A percentile compares a stretch with the other conserved stretches of the same genome.
These are phyloP conservation scores for Bergia sp. DNA, from an alignment of 92 coral and sea anemone genomes.

Conservation along the genomic window DNA sequence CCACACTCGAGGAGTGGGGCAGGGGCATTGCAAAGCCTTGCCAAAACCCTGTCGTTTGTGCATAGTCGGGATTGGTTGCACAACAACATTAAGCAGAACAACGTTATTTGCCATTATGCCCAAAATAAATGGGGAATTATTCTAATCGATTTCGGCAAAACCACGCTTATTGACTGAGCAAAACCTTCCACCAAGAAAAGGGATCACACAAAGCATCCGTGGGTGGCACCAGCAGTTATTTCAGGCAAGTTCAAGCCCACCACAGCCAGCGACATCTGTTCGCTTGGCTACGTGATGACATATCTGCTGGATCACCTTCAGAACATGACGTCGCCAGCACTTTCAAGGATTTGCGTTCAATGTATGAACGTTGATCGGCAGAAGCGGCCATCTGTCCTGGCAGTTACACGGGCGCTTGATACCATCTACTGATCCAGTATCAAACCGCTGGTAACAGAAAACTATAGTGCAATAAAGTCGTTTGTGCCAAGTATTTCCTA, in stretches of 20 bases:
- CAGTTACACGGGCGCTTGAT: too few relatives aligned
- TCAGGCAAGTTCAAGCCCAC: neutral
- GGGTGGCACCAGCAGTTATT: conserved; percentile 47
- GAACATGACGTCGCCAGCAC: too few relatives aligned
- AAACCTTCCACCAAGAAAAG: neutral
- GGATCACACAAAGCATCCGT: neutral
- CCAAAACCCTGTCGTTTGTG: conserved; percentile 34
- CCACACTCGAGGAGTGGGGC: neutral
- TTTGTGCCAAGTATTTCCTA: too few relatives aligned
- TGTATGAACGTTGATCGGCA: too few relatives aligned
- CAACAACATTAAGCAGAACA: conserved; percentile 50
- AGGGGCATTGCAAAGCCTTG: neutral
- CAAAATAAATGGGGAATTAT: neutral
- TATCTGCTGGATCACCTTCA: too few relatives aligned
- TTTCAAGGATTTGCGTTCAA: too few relatives aligned
- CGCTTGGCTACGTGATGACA: conserved; percentile 19
- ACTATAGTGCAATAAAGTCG: too few relatives aligned
- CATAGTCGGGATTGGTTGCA: conserved; percentile 37
- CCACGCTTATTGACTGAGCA: neutral
- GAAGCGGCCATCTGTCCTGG: too few relatives aligned
- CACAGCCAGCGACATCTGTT: conserved; percentile 28
- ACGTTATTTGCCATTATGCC: conserved; percentile 10
- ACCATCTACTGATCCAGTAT: too few relatives aligned
- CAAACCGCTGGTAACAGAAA: too few relatives aligned
- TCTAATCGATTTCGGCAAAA: conserved; percentile 44